These are phyloP conservation scores for Malthinus flaveolus DNA, from an alignment of 2,888 invertebrate species.

Conservation along the genomic window DNA sequence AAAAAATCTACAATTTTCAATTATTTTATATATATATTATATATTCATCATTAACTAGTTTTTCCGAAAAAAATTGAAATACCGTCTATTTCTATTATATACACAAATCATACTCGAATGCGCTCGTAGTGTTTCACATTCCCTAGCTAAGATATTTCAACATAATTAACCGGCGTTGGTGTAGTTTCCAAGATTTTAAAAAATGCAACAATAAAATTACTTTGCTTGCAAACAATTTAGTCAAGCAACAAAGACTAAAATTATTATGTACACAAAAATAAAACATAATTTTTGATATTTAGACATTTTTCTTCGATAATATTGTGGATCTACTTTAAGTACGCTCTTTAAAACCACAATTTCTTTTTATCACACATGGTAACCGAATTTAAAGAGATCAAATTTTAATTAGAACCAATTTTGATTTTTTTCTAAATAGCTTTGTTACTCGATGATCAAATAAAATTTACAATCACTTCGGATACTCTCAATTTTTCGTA, in stretches of 20 bases:
- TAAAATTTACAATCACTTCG: not conserved
- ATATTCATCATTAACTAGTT: not conserved
- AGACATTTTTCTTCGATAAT: no score
- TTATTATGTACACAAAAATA: no score
- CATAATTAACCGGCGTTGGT: no score
- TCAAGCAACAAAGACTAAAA: no score
- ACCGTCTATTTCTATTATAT: not conserved
- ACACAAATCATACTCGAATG: no score
- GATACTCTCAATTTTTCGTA: no score
- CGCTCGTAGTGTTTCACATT: no score
- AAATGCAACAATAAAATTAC: no score
- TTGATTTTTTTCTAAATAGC: not conserved
- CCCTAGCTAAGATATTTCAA: no score
- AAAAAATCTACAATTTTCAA: not conserved
- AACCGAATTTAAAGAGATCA: constrained; percentile 13
- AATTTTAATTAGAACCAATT: not conserved
- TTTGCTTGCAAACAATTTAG: no score
- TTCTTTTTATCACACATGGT: constrained; percentile 18
- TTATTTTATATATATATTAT: not conserved
- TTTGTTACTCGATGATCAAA: not conserved
- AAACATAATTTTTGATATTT: no score
- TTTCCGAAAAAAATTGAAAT: not conserved
- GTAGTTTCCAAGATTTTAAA: no score
- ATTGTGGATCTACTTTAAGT: not conserved
- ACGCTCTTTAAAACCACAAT: constrained; percentile 9